Evolutionary conservation across 2,888 invertebrate genomes (phyloP).

Genomic region (Papilio protenor): DNA sequence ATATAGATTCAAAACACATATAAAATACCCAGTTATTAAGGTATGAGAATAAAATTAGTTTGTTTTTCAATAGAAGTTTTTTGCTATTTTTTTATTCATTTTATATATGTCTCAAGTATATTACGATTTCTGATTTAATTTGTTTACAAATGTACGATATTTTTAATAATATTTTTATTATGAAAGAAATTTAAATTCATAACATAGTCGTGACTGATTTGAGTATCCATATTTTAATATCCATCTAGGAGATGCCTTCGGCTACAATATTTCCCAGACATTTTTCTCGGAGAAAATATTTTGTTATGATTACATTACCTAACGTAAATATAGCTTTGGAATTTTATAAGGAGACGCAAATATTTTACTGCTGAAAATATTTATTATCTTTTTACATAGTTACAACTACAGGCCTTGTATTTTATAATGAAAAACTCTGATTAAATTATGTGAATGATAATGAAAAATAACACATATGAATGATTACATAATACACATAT

Average conservation of each 20-base stretch:
- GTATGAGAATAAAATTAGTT: not conserved
- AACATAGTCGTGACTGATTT: conserved; percentile 9
- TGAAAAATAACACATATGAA: not conserved
- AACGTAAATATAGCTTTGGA: conserved; percentile 18
- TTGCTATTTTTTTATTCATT: no score
- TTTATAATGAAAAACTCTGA: not conserved
- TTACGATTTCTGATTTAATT: not conserved
- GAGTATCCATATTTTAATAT: conserved; percentile 20
- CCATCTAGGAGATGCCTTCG: conserved; percentile 23
- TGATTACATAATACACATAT: not conserved
- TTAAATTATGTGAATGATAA: not conserved
- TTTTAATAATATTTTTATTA: conserved; percentile 8
- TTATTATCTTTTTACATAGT: not conserved
- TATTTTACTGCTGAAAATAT: conserved; percentile 1
- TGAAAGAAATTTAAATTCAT: conserved; percentile 4
- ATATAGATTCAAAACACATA: not conserved
- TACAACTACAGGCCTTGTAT: not conserved
- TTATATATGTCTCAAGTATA: no score
- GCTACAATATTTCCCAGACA: conserved; percentile 22
- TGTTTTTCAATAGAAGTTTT: not conserved
- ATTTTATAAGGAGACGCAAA: conserved; percentile 3
- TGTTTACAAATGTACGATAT: not conserved
- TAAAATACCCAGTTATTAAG: not conserved
- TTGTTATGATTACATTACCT: conserved; percentile 25
- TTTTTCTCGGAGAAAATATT: conserved; percentile 24